Evolutionary conservation across 2,888 invertebrate species (phyloP).

Genomic region (Ochlodes sylvanus): DNA sequence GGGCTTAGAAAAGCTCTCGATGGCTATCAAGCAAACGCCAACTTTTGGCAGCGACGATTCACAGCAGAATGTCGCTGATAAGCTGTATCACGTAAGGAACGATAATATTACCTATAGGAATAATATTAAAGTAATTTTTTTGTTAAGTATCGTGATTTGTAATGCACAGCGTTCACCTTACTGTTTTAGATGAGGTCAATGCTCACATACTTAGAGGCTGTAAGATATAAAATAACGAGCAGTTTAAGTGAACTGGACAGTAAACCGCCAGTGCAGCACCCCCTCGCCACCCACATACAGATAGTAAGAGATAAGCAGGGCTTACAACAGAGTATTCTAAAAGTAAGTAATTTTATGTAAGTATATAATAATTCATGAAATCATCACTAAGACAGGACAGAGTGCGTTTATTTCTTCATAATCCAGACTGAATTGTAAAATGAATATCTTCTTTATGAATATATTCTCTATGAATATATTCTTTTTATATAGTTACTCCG

Average conservation of each 20-base stretch:
- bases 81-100: conserved; percentile 94
- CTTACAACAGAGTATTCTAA: conserved; percentile 92
- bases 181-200: conserved; percentile 93
- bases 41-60: conserved; percentile 95
- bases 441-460: too few species aligned
- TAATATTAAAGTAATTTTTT: too few species aligned
- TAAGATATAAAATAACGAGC: conserved; percentile 94
- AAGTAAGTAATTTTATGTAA: conserved; percentile 77
- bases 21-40: conserved; percentile 93
- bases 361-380: too few species aligned
- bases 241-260: conserved; percentile 93
- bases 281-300: conserved; percentile 94
- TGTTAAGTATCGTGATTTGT: too few species aligned
- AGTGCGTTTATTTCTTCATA: too few species aligned
- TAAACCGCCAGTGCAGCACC: conserved; percentile 90
- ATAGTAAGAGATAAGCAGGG: conserved; percentile 96
- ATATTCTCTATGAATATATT: too few species aligned
- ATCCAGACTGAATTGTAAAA: too few species aligned
- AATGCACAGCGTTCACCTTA: too few species aligned
- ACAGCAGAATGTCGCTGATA: conserved; percentile 95
- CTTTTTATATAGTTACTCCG: too few species aligned
- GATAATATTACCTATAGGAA: too few species aligned
- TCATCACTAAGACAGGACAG: too few species aligned
- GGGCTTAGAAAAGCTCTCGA: conserved; percentile 94
- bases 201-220: conserved; percentile 96